A percentile compares a stretch with the other conserved stretches of the same genome.
phyloP scores from a whole-genome alignment of 2,797 vertebrate genomes.

The Sebastes taczanowskii region DNA sequence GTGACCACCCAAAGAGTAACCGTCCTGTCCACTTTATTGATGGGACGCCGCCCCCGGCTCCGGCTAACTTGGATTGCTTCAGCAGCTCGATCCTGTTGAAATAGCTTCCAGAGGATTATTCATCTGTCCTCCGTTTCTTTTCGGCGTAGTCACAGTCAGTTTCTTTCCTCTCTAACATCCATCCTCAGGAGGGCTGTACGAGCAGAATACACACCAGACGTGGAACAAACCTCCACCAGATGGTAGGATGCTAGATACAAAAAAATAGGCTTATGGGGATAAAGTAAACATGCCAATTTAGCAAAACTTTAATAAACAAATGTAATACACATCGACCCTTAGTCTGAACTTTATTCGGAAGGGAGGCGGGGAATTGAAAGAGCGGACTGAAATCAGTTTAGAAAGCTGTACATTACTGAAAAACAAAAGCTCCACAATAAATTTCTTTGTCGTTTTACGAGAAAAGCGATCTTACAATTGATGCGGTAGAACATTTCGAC shows the following conservation, averaged over 20 bases:
- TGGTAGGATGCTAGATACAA: background rate
- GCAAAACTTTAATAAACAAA: background rate
- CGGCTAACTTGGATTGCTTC: slow-evolving; percentile 32
- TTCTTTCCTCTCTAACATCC: slow-evolving; percentile 11
- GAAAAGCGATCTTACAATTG: no score
- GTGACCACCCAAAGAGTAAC: slow-evolving; percentile 32
- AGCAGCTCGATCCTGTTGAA: slow-evolving; percentile 32
- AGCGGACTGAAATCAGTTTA: no score
- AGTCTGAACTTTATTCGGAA: no score
- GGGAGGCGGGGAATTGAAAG: no score
- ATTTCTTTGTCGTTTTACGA: no score
- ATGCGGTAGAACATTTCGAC: no score
- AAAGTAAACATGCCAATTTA: background rate
- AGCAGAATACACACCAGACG: background rate
- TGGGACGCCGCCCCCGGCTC: background rate
- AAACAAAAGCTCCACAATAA: no score
- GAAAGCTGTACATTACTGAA: no score
- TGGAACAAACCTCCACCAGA: background rate
- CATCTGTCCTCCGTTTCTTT: slow-evolving; percentile 24
- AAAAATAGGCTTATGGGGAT: background rate
- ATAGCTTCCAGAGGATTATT: slow-evolving; percentile 34
- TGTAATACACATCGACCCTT: background rate
- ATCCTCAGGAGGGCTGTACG: slow-evolving; percentile 10
- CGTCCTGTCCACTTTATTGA: slow-evolving; percentile 44
- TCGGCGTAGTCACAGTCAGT: slow-evolving; percentile 3